These are phyloP conservation scores for Dynastes hyllus DNA, from an alignment of 2,888 invertebrate genomes.

Conservation along the genomic window DNA sequence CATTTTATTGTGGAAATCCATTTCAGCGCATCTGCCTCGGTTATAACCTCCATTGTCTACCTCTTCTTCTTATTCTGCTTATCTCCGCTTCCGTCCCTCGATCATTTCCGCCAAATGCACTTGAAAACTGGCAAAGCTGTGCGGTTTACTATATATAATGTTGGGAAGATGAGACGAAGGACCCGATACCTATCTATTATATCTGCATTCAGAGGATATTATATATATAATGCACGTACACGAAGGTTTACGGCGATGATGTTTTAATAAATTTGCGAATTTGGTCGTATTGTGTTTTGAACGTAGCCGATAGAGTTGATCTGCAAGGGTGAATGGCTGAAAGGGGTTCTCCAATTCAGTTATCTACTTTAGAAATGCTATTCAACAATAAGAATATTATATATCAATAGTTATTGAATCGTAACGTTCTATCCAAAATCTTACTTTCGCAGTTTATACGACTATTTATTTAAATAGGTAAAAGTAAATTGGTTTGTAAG, in stretches of 20 bases:
- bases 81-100: slow-evolving; percentile 71
- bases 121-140: slow-evolving; percentile 69
- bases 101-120: slow-evolving; percentile 71
- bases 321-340: slow-evolving; percentile 53
- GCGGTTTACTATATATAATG: slow-evolving; percentile 53
- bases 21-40: slow-evolving; percentile 68
- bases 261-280: slow-evolving; percentile 57
- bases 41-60: slow-evolving; percentile 69
- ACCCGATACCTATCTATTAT: slow-evolving; percentile 62
- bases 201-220: slow-evolving; percentile 55
- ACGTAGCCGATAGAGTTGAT: background rate
- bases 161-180: slow-evolving; percentile 54
- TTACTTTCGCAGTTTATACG: too few species aligned
- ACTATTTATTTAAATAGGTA: too few species aligned
- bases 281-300: slow-evolving; percentile 2
- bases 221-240: slow-evolving; percentile 51
- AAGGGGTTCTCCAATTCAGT: slow-evolving; percentile 46
- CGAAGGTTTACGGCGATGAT: slow-evolving; percentile 53
- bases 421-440: background rate
- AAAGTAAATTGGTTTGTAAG: too few species aligned
- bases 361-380: slow-evolving; percentile 40
- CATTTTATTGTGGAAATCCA: slow-evolving; percentile 66
- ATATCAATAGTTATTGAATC: background rate
- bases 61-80: slow-evolving; percentile 71
- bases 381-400: slow-evolving; percentile 16